phyloP scores from a whole-genome alignment of 2,888 invertebrate genomes.

The Drosophila tanythrix region DNA sequence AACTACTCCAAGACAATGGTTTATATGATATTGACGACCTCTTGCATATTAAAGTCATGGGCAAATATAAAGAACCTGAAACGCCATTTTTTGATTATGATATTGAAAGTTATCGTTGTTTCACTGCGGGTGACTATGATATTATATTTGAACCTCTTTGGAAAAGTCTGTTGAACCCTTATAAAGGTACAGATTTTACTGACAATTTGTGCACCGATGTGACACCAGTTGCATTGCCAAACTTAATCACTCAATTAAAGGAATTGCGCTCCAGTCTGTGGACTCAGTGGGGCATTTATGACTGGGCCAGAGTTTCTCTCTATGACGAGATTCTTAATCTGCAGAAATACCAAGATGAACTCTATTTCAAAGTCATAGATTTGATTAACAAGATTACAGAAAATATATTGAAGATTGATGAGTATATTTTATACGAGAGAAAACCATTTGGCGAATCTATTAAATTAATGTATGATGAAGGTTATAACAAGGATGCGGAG shows the following conservation, averaged over 20 bases:
- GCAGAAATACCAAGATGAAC: conserved; percentile 88
- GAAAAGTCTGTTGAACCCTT: neutral
- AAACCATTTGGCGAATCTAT: conserved; percentile 88
- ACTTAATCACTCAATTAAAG: conserved; percentile 38
- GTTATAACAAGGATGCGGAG: conserved; percentile 63
- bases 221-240: conserved; percentile 40
- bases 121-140: too few relatives aligned
- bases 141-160: neutral
- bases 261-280: conserved; percentile 36
- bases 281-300: conserved; percentile 56
- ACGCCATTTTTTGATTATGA: conserved; percentile 20
- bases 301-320: conserved; percentile 53
- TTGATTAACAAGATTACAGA: conserved; percentile 22
- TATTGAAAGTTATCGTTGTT: too few relatives aligned
- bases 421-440: conserved; percentile 40
- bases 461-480: conserved; percentile 87
- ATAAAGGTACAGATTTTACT: conserved; percentile 36
- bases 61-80: neutral
- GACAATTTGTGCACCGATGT: conserved; percentile 39
- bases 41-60: conserved; percentile 23
- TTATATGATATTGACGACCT: conserved; percentile 47
- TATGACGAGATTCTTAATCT: conserved; percentile 86
- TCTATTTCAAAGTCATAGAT: conserved; percentile 32
- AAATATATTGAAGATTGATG: conserved; percentile 39
- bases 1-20: conserved; percentile 82